A percentile compares a stretch with the other conserved stretches of the same genome.
These are phyloP conservation scores for Eristalis pertinax DNA, from an alignment of 2,888 invertebrate species.

Conservation along the genomic window DNA sequence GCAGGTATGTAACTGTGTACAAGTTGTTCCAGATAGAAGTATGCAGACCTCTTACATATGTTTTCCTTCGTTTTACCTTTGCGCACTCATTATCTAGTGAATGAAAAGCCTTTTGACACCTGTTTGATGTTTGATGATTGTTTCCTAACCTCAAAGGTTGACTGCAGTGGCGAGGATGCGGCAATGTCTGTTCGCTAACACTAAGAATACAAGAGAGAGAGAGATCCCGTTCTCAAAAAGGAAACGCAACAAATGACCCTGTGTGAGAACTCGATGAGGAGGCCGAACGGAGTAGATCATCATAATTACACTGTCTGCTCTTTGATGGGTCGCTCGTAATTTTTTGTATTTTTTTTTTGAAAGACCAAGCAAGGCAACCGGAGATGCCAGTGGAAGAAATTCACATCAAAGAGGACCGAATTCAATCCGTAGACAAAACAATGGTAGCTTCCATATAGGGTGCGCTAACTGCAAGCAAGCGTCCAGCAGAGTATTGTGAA, in stretches of 20 bases:
- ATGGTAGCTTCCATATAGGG: conserved; percentile 72
- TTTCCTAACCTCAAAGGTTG: conserved; percentile 69
- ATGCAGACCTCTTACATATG: conserved; percentile 64
- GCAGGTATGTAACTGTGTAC: conserved; percentile 35
- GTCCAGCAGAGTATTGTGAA: conserved; percentile 54
- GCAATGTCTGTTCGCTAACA: conserved; percentile 15
- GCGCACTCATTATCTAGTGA: conserved; percentile 71
- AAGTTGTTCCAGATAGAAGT: conserved; percentile 56
- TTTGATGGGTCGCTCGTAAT: conserved; percentile 72
- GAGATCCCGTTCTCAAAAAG: conserved; percentile 57
- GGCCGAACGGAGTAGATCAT: conserved; percentile 73
- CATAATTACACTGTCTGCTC: conserved; percentile 74
- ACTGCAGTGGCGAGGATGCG: conserved; percentile 58
- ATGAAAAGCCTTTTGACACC: conserved; percentile 73
- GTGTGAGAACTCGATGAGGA: conserved; percentile 71
- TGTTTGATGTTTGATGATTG: conserved; percentile 72
- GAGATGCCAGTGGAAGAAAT: conserved; percentile 70
- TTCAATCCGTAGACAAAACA: conserved; percentile 72
- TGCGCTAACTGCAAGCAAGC: conserved; percentile 64
- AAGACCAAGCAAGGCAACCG: conserved; percentile 60
- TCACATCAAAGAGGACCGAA: conserved; percentile 70
- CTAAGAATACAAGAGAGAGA: conserved; percentile 10
- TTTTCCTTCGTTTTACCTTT: conserved; percentile 67
- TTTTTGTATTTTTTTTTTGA: conserved; percentile 50
- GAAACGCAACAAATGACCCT: conserved; percentile 71